Percentiles rank a stretch among this genome's conserved stretches.
phyloP scores from a whole-genome alignment of 1,140 invertebrate genomes.

The Drosophila subobscura region DNA sequence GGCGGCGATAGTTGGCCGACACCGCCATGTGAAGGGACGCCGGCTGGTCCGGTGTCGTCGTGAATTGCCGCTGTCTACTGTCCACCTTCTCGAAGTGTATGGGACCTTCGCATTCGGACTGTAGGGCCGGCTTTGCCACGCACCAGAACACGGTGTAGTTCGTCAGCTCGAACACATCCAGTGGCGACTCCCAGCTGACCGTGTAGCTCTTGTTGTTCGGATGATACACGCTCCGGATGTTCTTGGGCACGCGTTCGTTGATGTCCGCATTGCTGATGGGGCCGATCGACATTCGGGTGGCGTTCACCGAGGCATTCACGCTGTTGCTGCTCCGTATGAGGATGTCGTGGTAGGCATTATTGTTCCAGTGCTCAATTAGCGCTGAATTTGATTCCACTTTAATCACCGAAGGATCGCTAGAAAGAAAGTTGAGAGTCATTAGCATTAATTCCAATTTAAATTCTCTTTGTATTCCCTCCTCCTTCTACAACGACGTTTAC shows the following conservation, averaged over 20 bases:
- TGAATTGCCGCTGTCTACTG: conserved; percentile 40
- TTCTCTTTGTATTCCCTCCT: not conserved
- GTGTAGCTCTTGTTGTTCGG: conserved; percentile 64
- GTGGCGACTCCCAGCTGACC: conserved; percentile 69
- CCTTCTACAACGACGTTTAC: no score
- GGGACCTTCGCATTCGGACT: conserved; percentile 66
- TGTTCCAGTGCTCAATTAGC: conserved; percentile 56
- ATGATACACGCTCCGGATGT: conserved; percentile 71
- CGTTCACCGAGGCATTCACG: conserved; percentile 53
- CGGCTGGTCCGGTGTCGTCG: conserved; percentile 42
- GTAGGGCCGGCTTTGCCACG: conserved; percentile 48
- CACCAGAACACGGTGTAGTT: conserved; percentile 81
- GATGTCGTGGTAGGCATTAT: conserved; percentile 51
- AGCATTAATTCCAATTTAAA: not conserved
- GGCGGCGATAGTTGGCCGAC: conserved; percentile 65
- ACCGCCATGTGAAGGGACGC: conserved; percentile 65
- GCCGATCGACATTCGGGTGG: conserved; percentile 60
- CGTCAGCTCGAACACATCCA: conserved; percentile 31
- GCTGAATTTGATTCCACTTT: conserved; percentile 56
- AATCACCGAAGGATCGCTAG: conserved; percentile 41
- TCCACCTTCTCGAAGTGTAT: conserved; percentile 64
- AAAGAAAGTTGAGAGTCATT: not conserved
- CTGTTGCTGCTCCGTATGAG: conserved; percentile 65
- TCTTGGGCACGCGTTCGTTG: conserved; percentile 38
- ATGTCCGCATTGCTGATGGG: conserved; percentile 46